Evolutionary conservation across 2,888 invertebrate genomes (phyloP), one percentile per base, ranked within the genome.

Genomic region (Leucophenga montana): DNA sequence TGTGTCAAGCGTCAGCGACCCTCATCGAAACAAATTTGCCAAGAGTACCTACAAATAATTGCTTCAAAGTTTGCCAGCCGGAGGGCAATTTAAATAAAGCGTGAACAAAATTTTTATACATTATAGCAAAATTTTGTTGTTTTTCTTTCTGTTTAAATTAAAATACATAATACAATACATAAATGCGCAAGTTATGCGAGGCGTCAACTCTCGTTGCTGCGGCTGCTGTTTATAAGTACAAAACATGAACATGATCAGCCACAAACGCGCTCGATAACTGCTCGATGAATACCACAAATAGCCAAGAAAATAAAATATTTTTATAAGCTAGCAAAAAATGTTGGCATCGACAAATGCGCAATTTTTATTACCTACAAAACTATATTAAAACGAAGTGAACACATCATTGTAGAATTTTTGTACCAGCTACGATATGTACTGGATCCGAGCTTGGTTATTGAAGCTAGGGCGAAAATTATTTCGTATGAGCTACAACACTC

Each of bases 181-280:
- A 27, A 27, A 27, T 27, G 4, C 27, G 27, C 27, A 20, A 53
- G 53, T n/a, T 8, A 11, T 8, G 11, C 8, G 14, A 5, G 16
- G 14, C 27, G 16, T 18, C 27, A 4, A 11, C 16, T 9, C n/a
- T 20, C n/a, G 20, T 3, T 39, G 39, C 39, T 39, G 39, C 39
- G 8, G 39, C 39, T 61, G 33, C 61, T 61, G 61, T 6, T 18
- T 46, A 44, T 13, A 14, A 54, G 18, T 54, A 44, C 39, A 46
- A 62, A 62, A 73, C 80, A 74, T 77, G 77, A 81, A 80, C 82
- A 80, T 80, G 80, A 81, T 75, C 78, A 64, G 76, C 82, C 78
- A 68, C 78, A 80, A 80, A 75, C 66, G 73, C 69, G 69, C 59
- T 67, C 70, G 71, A 74, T 71, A 22, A 39, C n/a, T 33, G n/a